Conservation (phyloP, 2,113 vertebrate genomes). For the Coregonus clupeaformis region DNA sequence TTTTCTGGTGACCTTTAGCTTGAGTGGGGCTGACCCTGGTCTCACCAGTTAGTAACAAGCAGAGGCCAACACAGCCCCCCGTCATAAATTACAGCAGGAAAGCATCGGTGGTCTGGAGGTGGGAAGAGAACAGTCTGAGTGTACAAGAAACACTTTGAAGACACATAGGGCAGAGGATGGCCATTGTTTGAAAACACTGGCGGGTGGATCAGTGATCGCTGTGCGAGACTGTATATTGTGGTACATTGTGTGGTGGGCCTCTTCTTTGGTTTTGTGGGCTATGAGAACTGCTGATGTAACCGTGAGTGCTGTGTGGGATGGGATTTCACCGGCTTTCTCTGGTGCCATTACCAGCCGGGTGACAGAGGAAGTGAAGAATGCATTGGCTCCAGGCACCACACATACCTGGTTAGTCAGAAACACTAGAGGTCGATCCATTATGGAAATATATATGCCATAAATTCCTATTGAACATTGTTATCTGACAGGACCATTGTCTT, state of each 20-base stretch:
- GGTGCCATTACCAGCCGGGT: constrained; percentile 50
- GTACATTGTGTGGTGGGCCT: constrained; percentile 64
- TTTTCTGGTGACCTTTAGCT: constrained; percentile 11
- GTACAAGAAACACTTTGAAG: constrained; percentile 21
- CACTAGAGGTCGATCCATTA: constrained; percentile 40
- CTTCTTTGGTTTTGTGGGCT: constrained; percentile 67
- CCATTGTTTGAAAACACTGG: constrained; percentile 63
- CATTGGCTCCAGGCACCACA: constrained; percentile 59
- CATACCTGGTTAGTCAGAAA: constrained; percentile 57
- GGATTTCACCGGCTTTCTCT: constrained; percentile 69
- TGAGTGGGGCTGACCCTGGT: constrained; percentile 10
- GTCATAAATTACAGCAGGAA: constrained; percentile 35
- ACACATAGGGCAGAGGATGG: constrained; percentile 18
- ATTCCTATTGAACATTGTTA: constrained; percentile 44
- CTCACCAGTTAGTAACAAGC: constrained; percentile 13
- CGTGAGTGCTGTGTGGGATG: constrained; percentile 59
- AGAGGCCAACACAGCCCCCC: constrained; percentile 5
- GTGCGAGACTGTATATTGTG: constrained; percentile 61
- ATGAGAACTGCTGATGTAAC: constrained; percentile 74
- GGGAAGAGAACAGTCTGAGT: neutral
- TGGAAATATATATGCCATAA: too few species aligned
- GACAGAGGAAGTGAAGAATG: constrained; percentile 67
- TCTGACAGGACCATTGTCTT: constrained; percentile 42
- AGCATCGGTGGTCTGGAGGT: constrained; percentile 18
- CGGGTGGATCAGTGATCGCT: constrained; percentile 52